Evolutionary conservation across 2,888 invertebrate genomes (phyloP).

Genomic region (Drosophila greeni): DNA sequence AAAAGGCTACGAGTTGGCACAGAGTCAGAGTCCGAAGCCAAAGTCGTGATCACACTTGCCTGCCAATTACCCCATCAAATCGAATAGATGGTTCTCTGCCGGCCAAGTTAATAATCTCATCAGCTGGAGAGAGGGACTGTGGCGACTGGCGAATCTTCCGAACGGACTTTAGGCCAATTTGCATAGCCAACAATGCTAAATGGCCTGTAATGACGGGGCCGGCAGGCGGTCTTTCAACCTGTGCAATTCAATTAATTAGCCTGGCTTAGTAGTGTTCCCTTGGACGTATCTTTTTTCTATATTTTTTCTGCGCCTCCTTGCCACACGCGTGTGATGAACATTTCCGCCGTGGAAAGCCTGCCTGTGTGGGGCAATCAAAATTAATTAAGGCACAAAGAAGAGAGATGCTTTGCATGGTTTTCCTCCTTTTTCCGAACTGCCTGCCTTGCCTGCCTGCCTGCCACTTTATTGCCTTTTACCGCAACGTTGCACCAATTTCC

Average conservation of each 20-base stretch:
- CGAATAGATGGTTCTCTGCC: constrained; percentile 13
- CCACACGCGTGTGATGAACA: constrained; percentile 64
- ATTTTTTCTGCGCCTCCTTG: constrained; percentile 24
- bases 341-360: constrained; percentile 56
- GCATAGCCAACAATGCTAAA: constrained; percentile 45
- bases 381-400: constrained; percentile 62
- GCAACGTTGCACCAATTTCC: constrained; percentile 57
- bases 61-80: constrained; percentile 44
- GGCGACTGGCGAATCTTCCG: constrained; percentile 5
- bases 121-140: constrained; percentile 18
- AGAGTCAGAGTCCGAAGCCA: constrained; percentile 9
- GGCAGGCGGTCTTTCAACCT: constrained; percentile 47
- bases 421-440: constrained; percentile 14
- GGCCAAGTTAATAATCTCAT: constrained; percentile 37
- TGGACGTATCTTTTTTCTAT: constrained; percentile 1
- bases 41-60: constrained; percentile 41
- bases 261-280: constrained; percentile 42
- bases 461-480: constrained; percentile 65
- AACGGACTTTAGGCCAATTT: constrained; percentile 43
- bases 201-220: constrained; percentile 52
- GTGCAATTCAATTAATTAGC: constrained; percentile 69
- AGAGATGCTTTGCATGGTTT: constrained; percentile 40
- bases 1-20: constrained; percentile 8
- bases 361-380: constrained; percentile 61
- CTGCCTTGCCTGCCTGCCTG: constrained; percentile 36